Conservation (phyloP, 1,140 invertebrate species). For the Gryllus bimaculatus region DNA sequence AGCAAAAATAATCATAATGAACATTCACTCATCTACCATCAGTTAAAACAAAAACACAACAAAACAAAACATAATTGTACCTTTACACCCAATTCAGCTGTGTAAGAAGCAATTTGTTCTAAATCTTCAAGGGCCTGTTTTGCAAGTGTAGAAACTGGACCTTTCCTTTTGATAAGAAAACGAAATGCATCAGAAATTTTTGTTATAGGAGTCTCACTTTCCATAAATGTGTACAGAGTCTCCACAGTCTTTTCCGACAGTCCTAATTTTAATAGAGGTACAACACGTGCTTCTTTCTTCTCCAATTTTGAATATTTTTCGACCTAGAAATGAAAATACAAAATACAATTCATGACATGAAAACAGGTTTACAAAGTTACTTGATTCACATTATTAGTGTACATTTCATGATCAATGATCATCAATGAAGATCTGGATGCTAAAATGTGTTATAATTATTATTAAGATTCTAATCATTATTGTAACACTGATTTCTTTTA, state of each 20-base stretch:
- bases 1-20: constrained; percentile 22
- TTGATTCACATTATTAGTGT: too few species aligned
- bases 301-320: constrained; percentile 57
- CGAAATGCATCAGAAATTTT: constrained; percentile 53
- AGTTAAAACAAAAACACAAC: neutral
- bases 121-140: constrained; percentile 63
- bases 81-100: constrained; percentile 61
- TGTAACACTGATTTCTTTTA: too few species aligned
- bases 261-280: constrained; percentile 55
- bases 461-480: too few species aligned
- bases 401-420: too few species aligned
- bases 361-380: too few species aligned
- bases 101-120: constrained; percentile 56
- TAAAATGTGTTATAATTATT: too few species aligned
- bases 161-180: constrained; percentile 48
- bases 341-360: neutral
- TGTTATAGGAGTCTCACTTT: constrained; percentile 55
- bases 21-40: neutral
- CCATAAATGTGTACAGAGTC: constrained; percentile 58
- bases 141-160: constrained; percentile 51
- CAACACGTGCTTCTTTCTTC: constrained; percentile 41
- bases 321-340: constrained; percentile 34
- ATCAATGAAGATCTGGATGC: too few species aligned
- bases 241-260: constrained; percentile 59
- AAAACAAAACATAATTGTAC: constrained; percentile 35